A percentile compares a stretch with the other conserved stretches of the same genome.
phyloP scores from a whole-genome alignment of 2,797 vertebrate species.

The Phataginus tetradactyla region DNA sequence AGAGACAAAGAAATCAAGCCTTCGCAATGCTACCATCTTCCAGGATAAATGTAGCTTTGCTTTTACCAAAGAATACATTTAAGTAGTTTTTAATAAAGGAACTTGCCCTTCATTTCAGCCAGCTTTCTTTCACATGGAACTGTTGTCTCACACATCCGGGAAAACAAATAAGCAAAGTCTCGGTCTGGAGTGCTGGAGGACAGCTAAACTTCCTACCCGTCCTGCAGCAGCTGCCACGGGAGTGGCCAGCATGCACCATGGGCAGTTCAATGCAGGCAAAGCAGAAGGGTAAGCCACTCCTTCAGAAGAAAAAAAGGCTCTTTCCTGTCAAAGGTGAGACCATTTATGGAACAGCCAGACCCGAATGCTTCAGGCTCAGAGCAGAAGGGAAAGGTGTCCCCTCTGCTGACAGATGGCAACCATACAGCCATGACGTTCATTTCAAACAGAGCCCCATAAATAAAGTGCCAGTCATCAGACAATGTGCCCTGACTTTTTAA shows the following conservation, averaged over 20 bases:
- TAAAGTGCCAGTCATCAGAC: background rate
- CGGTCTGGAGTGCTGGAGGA: background rate
- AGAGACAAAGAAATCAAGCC: background rate
- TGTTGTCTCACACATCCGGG: background rate
- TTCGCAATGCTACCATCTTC: background rate
- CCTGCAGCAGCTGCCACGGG: background rate
- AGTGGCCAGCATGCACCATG: accelerated
- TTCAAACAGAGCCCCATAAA: background rate
- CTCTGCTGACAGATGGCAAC: background rate
- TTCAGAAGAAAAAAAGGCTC: background rate
- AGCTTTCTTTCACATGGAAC: background rate
- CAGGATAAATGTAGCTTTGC: background rate
- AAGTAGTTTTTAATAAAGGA: background rate
- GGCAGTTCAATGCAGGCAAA: background rate
- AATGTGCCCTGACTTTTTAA: background rate
- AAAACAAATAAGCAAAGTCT: background rate
- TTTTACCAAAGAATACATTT: background rate
- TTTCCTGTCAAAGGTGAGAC: background rate
- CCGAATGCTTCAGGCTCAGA: background rate
- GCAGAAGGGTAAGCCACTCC: background rate
- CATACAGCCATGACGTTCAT: background rate
- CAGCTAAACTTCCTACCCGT: background rate
- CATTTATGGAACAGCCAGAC: background rate
- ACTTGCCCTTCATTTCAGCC: background rate
- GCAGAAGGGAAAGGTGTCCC: background rate